These are phyloP conservation scores for Siniperca scherzeri DNA, from an alignment of 2,797 vertebrate genomes.

Conservation along the genomic window DNA sequence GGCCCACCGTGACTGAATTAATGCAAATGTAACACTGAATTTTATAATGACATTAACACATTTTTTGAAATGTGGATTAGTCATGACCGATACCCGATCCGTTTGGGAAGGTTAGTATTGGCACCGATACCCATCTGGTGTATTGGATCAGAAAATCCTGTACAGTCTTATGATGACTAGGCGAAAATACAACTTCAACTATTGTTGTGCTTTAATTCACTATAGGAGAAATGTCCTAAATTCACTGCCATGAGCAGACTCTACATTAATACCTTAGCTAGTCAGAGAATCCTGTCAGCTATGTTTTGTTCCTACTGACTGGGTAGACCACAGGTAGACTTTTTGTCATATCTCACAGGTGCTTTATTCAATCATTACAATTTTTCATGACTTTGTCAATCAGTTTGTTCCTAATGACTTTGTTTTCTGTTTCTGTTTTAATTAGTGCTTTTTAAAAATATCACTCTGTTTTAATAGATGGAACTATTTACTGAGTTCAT, in stretches of 20 bases:
- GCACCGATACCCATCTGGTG: background rate
- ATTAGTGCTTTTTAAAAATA: too few species aligned
- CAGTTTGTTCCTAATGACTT: too few species aligned
- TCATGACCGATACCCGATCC: background rate
- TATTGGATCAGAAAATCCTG: background rate
- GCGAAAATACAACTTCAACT: background rate
- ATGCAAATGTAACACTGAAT: background rate
- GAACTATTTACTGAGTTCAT: too few species aligned
- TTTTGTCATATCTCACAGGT: too few species aligned
- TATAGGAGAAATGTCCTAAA: background rate
- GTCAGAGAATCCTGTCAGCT: constrained; percentile 5
- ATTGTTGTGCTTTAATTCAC: background rate
- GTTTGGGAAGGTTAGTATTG: background rate
- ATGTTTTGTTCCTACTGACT: background rate
- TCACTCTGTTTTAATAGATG: too few species aligned
- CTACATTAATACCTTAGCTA: background rate
- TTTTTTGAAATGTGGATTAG: background rate
- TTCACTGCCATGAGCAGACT: background rate
- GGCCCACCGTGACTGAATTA: background rate
- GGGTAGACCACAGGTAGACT: too few species aligned
- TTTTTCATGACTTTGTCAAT: too few species aligned
- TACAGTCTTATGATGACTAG: background rate
- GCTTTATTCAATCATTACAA: too few species aligned
- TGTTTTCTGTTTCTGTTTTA: too few species aligned
- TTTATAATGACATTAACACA: background rate